A percentile compares a stretch with the other conserved stretches of the same genome.
These are phyloP conservation scores for Notothenia coriiceps DNA, from an alignment of 2,113 vertebrate species.

Conservation along the genomic window DNA sequence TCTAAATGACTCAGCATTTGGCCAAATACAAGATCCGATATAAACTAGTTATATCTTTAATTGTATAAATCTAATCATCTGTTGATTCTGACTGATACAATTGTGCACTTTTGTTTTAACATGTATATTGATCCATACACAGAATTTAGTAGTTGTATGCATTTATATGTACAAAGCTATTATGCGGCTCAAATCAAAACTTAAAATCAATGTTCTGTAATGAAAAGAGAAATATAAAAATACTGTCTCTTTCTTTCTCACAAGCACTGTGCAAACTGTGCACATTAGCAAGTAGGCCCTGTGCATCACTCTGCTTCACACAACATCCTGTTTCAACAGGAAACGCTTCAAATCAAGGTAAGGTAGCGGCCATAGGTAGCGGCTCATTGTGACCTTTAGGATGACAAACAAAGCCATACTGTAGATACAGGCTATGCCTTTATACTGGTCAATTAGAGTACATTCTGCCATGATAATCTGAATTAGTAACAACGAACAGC, in stretches of 20 bases:
- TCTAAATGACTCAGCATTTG: background rate
- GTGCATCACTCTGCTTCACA: background rate
- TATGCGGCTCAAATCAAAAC: background rate
- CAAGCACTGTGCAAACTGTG: background rate
- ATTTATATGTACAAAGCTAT: too few species aligned
- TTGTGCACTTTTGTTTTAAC: too few species aligned
- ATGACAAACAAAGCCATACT: background rate
- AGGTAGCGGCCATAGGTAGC: background rate
- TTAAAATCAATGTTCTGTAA: background rate
- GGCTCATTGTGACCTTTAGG: background rate
- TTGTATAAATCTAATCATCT: too few species aligned
- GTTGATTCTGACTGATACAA: too few species aligned
- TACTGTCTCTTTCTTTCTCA: background rate
- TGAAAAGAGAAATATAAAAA: background rate
- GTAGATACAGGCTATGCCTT: background rate
- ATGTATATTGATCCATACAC: too few species aligned
- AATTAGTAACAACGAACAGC: background rate
- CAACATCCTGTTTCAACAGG: constrained; percentile 19
- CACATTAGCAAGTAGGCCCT: background rate
- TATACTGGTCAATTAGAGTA: background rate
- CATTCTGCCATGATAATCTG: background rate
- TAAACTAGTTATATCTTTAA: background rate
- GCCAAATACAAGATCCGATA: background rate
- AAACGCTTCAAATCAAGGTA: background rate
- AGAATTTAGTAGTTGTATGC: too few species aligned